Conservation (phyloP, 2,113 vertebrate genomes). For the Daphoenositta chrysoptera region DNA sequence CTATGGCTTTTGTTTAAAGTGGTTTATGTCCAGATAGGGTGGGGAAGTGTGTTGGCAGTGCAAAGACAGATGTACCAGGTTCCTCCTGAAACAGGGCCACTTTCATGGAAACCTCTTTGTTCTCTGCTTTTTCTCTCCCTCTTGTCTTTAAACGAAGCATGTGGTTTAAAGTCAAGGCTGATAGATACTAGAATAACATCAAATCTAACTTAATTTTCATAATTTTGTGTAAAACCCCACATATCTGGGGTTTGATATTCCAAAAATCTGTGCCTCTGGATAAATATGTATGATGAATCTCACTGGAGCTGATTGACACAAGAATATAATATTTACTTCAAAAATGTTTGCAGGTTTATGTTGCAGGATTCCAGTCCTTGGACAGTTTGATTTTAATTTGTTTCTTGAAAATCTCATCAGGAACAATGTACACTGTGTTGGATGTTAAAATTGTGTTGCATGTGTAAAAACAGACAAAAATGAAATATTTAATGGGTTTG, state of each 20-base stretch:
- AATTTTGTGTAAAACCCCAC: not conserved
- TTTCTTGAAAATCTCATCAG: not conserved
- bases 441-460: not conserved
- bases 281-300: not conserved
- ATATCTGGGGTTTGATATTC: not conserved
- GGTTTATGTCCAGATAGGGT: not conserved
- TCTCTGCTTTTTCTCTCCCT: not conserved
- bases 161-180: not conserved
- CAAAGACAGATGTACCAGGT: not conserved
- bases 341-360: not conserved
- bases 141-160: not conserved
- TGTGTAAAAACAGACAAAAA: not conserved
- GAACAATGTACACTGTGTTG: not conserved
- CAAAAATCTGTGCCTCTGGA: not conserved
- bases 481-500: not conserved
- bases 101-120: not conserved
- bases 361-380: not conserved
- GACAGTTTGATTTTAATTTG: not conserved
- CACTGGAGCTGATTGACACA: not conserved
- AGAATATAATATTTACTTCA: not conserved
- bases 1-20: not conserved
- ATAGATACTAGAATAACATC: not conserved
- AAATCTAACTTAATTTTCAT: not conserved
- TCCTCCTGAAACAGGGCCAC: not conserved
- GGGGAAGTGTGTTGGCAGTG: not conserved